These are phyloP conservation scores for Patiria miniata DNA, from an alignment of 35 echinoderm and acorn worm genomes.

Conservation along the genomic window DNA sequence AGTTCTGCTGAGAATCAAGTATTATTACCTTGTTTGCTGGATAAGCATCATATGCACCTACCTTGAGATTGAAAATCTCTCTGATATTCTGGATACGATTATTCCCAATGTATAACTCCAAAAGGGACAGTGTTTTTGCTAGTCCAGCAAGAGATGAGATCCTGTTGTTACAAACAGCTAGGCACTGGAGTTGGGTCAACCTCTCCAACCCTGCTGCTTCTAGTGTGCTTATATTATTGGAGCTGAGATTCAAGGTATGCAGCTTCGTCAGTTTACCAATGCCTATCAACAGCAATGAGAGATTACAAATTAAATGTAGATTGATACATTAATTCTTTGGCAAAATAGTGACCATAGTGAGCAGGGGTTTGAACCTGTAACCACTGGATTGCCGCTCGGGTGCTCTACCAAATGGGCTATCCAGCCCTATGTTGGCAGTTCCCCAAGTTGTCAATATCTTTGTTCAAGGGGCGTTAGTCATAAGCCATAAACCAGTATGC, in stretches of 20 bases:
- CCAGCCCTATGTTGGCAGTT: too few relatives aligned
- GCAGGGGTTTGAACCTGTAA: too few relatives aligned
- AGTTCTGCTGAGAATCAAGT: too few relatives aligned
- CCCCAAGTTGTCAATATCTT: too few relatives aligned
- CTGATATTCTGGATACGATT: conserved; percentile 91
- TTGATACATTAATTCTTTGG: too few relatives aligned
- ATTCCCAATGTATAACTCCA: conserved; percentile 97
- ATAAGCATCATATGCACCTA: conserved; percentile 10
- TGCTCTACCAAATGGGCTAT: too few relatives aligned
- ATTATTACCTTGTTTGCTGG: too few relatives aligned
- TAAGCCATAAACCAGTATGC: too few relatives aligned
- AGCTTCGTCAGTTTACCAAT: conserved; percentile 72
- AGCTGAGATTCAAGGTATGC: conserved; percentile 83
- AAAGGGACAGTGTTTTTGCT: conserved; percentile 60
- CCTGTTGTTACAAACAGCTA: conserved; percentile 85
- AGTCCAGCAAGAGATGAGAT: conserved; percentile 78
- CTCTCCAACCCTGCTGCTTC: conserved; percentile 81
- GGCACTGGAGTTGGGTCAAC: conserved; percentile 73
- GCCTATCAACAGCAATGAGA: conserved; percentile 41
- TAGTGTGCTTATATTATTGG: conserved; percentile 77
- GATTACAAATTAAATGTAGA: too few relatives aligned
- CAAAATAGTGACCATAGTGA: too few relatives aligned
- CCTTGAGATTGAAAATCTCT: conserved; percentile 97
- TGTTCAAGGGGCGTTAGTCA: too few relatives aligned
- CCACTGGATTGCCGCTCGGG: too few relatives aligned